Conservation (phyloP, 1,140 invertebrate genomes). For the Panonychus citri region DNA sequence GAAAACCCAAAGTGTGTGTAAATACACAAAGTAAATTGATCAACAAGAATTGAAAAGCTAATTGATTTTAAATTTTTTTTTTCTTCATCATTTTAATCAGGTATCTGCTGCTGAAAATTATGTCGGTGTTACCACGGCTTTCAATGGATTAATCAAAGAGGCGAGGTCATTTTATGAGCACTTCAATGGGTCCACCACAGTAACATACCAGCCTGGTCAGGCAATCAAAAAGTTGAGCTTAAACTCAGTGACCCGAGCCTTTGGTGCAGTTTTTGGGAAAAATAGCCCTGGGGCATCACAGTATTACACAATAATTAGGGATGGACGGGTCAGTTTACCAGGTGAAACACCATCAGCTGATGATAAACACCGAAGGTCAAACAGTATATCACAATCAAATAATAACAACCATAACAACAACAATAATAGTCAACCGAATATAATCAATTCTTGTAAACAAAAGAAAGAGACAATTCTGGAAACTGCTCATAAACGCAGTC, state of each 20-base stretch:
- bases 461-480: background rate
- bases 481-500: background rate
- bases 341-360: background rate
- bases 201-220: background rate
- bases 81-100: background rate
- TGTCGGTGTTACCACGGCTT: constrained; percentile 4
- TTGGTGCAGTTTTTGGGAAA: constrained; percentile 3
- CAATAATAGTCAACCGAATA: background rate
- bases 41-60: no score
- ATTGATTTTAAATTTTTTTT: background rate
- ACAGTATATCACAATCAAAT: no score
- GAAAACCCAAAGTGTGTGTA: no score
- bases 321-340: background rate
- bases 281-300: background rate
- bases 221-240: constrained; percentile 4
- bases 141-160: constrained; percentile 1
- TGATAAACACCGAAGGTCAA: background rate
- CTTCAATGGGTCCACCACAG: background rate
- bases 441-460: background rate
- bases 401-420: no score
- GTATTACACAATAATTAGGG: background rate
- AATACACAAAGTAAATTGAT: no score
- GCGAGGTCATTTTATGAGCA: background rate
- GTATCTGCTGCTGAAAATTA: constrained; percentile 5
- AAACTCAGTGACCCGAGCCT: constrained; percentile 3